Conservation (phyloP, 2,797 vertebrate genomes). For the Lophius americanus region DNA sequence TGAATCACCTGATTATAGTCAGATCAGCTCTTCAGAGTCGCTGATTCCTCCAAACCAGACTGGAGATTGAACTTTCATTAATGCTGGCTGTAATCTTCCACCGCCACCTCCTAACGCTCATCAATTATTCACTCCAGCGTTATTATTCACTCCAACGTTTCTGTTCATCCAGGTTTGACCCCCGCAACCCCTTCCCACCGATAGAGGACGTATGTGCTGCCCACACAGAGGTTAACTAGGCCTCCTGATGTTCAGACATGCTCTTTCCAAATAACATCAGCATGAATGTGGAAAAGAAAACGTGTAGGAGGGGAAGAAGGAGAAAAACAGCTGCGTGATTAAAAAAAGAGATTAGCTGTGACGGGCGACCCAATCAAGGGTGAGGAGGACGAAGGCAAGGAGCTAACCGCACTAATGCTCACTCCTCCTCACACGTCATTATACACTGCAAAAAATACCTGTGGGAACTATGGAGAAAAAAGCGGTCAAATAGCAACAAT, state of each 20-base stretch:
- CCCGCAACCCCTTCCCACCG: not conserved
- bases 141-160: constrained; percentile 5
- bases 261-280: constrained; percentile 34
- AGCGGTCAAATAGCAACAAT: too few species aligned
- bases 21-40: too few species aligned
- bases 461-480: too few species aligned
- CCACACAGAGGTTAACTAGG: not conserved
- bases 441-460: too few species aligned
- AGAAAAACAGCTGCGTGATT: constrained; percentile 52
- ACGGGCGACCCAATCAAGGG: constrained; percentile 53
- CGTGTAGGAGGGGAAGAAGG: constrained; percentile 26
- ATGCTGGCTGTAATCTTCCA: constrained; percentile 3
- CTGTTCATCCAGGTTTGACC: not conserved
- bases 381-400: constrained; percentile 31
- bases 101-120: not conserved
- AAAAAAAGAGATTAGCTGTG: constrained; percentile 68
- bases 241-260: not conserved
- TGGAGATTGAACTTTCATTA: constrained; percentile 1
- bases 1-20: too few species aligned
- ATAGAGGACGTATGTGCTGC: not conserved
- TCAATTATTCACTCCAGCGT: constrained; percentile 5
- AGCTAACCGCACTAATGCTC: constrained; percentile 22
- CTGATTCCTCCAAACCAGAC: not conserved
- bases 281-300: constrained; percentile 32
- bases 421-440: not conserved